Percentiles rank a stretch among this genome's conserved stretches.
These are phyloP conservation scores for Drosophila anomalata DNA, from an alignment of 2,888 invertebrate species.

Conservation along the genomic window DNA sequence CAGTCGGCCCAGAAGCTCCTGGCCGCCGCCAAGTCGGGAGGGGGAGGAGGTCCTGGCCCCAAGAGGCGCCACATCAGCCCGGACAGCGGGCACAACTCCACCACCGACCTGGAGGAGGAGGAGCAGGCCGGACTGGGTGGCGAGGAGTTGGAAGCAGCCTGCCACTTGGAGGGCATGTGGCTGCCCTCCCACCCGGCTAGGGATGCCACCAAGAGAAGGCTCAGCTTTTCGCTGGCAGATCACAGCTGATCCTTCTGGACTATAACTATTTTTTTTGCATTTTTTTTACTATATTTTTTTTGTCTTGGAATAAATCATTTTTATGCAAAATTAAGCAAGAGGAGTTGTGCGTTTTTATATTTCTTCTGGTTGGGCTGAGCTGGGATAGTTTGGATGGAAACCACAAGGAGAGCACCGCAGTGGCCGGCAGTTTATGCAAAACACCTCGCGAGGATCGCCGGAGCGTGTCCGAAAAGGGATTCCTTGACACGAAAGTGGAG, in stretches of 20 bases:
- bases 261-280: slow-evolving; percentile 9
- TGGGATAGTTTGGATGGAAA: slow-evolving; percentile 43
- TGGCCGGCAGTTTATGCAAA: slow-evolving; percentile 55
- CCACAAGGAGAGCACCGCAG: slow-evolving; percentile 45
- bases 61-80: slow-evolving; percentile 76
- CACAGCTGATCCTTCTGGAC: slow-evolving; percentile 40
- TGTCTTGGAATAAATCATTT: slow-evolving; percentile 48
- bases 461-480: slow-evolving; percentile 51
- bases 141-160: slow-evolving; percentile 56
- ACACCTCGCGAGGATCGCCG: slow-evolving; percentile 57
- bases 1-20: slow-evolving; percentile 80
- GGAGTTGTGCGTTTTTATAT: neutral
- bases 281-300: slow-evolving; percentile 47
- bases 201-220: slow-evolving; percentile 70
- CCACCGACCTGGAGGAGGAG: slow-evolving; percentile 67
- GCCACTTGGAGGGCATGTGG: slow-evolving; percentile 63
- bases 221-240: slow-evolving; percentile 58
- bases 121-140: slow-evolving; percentile 27
- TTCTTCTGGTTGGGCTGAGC: neutral
- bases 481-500: slow-evolving; percentile 11
- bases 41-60: slow-evolving; percentile 9
- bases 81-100: slow-evolving; percentile 83
- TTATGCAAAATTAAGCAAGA: slow-evolving; percentile 11
- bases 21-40: slow-evolving; percentile 46
- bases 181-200: slow-evolving; percentile 51